Base-by-base conservation (phyloP, 2,888 invertebrate genomes). In the Acleris holmiana region DNA sequence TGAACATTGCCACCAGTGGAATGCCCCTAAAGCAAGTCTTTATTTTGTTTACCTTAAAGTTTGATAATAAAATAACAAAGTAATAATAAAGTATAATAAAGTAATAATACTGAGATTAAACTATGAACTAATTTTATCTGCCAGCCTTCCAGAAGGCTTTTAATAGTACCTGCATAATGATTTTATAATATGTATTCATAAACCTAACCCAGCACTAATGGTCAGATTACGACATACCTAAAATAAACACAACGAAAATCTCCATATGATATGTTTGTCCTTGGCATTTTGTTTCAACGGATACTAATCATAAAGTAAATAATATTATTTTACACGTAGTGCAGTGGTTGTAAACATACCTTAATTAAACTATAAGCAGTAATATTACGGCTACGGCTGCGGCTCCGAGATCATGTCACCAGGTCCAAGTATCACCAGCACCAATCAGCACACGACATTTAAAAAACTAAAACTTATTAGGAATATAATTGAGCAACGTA, bases 401-500 rank as follows among this genome's bases (percentile, higher is more conserved):
- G 55, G 44, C 44, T 55, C 23, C 54, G 7, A 44, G 41, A 55
- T 18, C 55, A 65, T 60, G 49, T 55, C 65, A 60, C 65, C 18
- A 35, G 23, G 17, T 29, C 8, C 35, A 44, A 47, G 23, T 4
- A 49, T 49, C 17, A 13, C 15, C 44, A 55, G 46, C n/a, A 21
- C 18, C 49, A 40, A 60, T 35, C n/a, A 21, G 10, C 29, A 40
- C 40, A 46, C 41, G 25, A 19, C 44, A 35, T 46, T 49, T 21
- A 17, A 35, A 15, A 41, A 44, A 13, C 25, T 18, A 15, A 13
- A 44, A 48, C 19, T 59, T 40, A 57, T 10, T 17, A 19, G 25
- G 18, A 53, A 25, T 17, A 64, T 48, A 51, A 58, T 65, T 59
- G 60, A 65, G 60, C 60, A 65, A 65, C 53, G 55, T 29, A 23